A percentile compares a stretch with the other conserved stretches of the same genome.
Conservation (phyloP, 2,888 invertebrate species). For the Chaetogeoica ovagalla region DNA sequence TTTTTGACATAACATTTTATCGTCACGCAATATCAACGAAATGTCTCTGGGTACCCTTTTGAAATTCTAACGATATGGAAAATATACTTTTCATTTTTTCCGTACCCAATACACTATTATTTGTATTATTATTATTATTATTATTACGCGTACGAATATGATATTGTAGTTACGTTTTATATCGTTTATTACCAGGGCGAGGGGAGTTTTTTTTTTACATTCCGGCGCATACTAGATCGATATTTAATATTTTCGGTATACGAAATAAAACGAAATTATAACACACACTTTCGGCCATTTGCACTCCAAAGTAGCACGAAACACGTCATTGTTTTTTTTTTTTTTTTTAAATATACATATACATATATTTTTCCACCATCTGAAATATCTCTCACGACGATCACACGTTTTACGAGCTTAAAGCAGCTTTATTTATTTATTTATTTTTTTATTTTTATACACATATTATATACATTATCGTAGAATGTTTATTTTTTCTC, state of each 20-base stretch:
- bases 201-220: too few species aligned
- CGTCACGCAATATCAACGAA: neutral
- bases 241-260: neutral
- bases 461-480: constrained; percentile 4
- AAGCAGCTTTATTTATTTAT: constrained; percentile 46
- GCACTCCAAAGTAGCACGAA: constrained; percentile 30
- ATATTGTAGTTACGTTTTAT: too few species aligned
- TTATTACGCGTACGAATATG: too few species aligned
- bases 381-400: constrained; percentile 41
- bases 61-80: neutral
- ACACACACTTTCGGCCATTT: constrained; percentile 4
- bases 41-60: too few species aligned
- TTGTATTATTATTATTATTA: too few species aligned
- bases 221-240: too few species aligned
- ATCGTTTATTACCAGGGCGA: too few species aligned
- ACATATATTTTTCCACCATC: constrained; percentile 8
- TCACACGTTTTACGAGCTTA: constrained; percentile 50
- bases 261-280: neutral
- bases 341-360: neutral
- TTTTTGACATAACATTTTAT: too few species aligned
- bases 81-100: too few species aligned
- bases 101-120: too few species aligned
- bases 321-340: neutral
- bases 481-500: constrained; percentile 46
- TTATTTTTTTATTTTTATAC: constrained; percentile 14